Evolutionary conservation across 2,797 vertebrate species (phyloP), one percentile per base, ranked within the genome.

Genomic region (Nyctibius grandis): DNA sequence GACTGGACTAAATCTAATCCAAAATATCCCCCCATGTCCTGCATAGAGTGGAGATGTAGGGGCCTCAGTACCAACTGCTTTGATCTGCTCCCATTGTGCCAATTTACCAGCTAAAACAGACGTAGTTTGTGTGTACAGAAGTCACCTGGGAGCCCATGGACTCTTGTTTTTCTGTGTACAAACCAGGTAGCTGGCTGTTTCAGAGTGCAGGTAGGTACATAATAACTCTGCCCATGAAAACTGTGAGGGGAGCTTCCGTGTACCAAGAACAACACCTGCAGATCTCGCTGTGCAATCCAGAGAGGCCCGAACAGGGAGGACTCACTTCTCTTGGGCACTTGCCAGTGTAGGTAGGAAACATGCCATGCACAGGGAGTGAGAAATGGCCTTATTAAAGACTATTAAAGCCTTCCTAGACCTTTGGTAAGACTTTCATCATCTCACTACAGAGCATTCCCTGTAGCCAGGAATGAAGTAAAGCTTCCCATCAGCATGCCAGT

Each of bases 401-500:
- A 1, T 12, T 34, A 29, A 80, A 81, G 29, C 56, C 48, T 65
- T 54, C 57, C 38, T 9, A 51, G 48, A 12, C 6, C 14, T 64
- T 61, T 88, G 60, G 6, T 29, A 9, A 13, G 16, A 3, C 42
- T 76, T 56, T n/a, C 13, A 33, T 21, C 25, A 8, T 21, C 29
- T 77, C 14, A 14, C 9, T 60, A 6, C 20, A 44, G 34, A 75
- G 40, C 18, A 25, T 67, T 81, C 29, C 42, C 1, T 4, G 16
- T 47, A 50, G 25, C 36, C 34, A 47, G 31, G 57, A 53, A 57
- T 29, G 38, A 87, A 75, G 18, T 57, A 57, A 88, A 73, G 21
- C 5, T 48, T 47, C 23, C 76, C 0, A 1, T 18, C 3, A 6
- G 4, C 9, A 1, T 51, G 22, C 9, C 29, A 38, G 56, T 65